A percentile compares a stretch with the other conserved stretches of the same genome.
phyloP scores from a whole-genome alignment of 2,797 vertebrate genomes.

The Acanthurus leucopareius region DNA sequence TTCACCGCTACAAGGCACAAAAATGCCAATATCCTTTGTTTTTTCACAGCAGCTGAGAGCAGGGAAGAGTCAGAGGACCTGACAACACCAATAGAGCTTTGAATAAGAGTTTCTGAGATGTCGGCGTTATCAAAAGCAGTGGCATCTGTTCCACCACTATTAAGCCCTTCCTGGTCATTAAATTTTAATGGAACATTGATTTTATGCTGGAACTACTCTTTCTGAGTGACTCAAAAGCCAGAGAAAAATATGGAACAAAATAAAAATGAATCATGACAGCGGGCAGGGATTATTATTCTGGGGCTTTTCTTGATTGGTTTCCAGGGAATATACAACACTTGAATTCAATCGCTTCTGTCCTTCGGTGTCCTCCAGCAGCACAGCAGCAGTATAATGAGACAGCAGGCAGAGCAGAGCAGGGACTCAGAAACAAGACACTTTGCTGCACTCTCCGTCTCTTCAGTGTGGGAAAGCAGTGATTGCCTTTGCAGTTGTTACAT shows the following conservation, averaged over 20 bases:
- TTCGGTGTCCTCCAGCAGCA: slow-evolving; percentile 85
- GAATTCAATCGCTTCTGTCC: slow-evolving; percentile 84
- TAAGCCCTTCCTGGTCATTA: slow-evolving; percentile 88
- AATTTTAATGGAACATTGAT: slow-evolving; percentile 91
- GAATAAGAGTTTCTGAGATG: slow-evolving; percentile 76
- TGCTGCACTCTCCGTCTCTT: slow-evolving; percentile 60
- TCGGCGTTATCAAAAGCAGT: slow-evolving; percentile 76
- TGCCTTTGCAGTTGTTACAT: slow-evolving; percentile 27
- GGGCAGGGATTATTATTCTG: slow-evolving; percentile 84
- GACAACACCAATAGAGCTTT: slow-evolving; percentile 64
- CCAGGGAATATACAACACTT: slow-evolving; percentile 85
- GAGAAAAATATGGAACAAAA: slow-evolving; percentile 84
- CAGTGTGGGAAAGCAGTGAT: slow-evolving; percentile 41
- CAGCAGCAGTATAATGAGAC: slow-evolving; percentile 80
- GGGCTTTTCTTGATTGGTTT: slow-evolving; percentile 85
- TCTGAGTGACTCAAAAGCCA: slow-evolving; percentile 83
- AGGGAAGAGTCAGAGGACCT: slow-evolving; percentile 46
- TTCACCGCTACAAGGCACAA: slow-evolving; percentile 40
- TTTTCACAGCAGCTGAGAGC: slow-evolving; percentile 30
- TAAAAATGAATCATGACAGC: slow-evolving; percentile 86
- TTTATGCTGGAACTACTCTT: slow-evolving; percentile 86
- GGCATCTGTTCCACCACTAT: slow-evolving; percentile 87
- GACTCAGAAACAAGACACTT: slow-evolving; percentile 66
- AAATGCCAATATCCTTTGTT: slow-evolving; percentile 51
- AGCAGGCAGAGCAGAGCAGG: slow-evolving; percentile 67